phyloP scores from a whole-genome alignment of 1,140 invertebrate species.

The Drosophila baimaii region DNA sequence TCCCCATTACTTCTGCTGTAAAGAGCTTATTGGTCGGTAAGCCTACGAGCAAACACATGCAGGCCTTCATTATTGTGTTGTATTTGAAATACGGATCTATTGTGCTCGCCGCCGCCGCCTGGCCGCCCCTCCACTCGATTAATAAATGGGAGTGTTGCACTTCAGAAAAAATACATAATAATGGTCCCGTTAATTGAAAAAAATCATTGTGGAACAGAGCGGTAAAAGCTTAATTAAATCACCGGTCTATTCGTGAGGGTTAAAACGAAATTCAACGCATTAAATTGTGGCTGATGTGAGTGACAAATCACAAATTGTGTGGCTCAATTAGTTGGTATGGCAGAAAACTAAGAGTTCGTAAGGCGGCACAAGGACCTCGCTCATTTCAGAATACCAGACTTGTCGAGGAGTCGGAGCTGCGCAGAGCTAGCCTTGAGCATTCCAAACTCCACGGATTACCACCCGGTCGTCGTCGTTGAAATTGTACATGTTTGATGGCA shows the following conservation, averaged over 20 bases:
- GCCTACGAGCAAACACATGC: conserved; percentile 43
- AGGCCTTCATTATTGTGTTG: conserved; percentile 49
- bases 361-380: background rate
- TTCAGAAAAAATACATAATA: conserved; percentile 52
- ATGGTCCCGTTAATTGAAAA: conserved; percentile 58
- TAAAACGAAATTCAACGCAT: conserved; percentile 22
- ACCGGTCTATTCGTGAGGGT: conserved; percentile 1
- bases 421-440: background rate
- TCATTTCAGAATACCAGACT: background rate
- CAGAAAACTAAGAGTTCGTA: background rate
- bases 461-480: conserved; percentile 6
- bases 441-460: conserved; percentile 5
- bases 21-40: conserved; percentile 41
- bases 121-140: conserved; percentile 13
- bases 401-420: background rate
- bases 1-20: conserved; percentile 56
- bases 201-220: conserved; percentile 30
- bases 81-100: conserved; percentile 46
- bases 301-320: conserved; percentile 38
- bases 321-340: background rate
- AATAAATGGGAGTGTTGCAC: conserved; percentile 61
- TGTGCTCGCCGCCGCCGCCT: conserved; percentile 28
- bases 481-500: conserved; percentile 6
- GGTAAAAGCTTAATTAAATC: conserved; percentile 37
- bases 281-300: conserved; percentile 5